Evolutionary conservation across 2,113 vertebrate genomes (phyloP), one percentile per base, ranked within the genome.

Genomic region (Tiliqua scincoides): DNA sequence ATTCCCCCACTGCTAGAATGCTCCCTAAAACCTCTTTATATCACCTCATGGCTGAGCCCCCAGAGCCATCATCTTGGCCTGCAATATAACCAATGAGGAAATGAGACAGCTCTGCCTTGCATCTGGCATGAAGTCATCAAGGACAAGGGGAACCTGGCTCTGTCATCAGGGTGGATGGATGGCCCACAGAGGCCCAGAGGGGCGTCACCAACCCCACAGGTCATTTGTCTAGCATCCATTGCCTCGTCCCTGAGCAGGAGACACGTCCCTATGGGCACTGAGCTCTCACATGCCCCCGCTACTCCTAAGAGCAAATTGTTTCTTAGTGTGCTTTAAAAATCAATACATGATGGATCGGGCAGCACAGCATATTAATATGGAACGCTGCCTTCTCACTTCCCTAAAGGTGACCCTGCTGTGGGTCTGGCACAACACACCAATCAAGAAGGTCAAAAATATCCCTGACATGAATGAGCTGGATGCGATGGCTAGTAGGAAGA

Each of bases 281-380:
- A 25, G 9, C 70, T 79, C 20, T 40, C n/a, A 48, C 35, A 62
- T 72, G 78, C 70, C 68, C 65, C 78, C 65, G 77, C 78, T 40
- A 74, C 78, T 86, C 78, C 5, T 23, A 30, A 67, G 59, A 80
- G 40, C 70, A 81, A 86, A 86, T 86, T 86, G 85, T 86, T 80
- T 80, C 85, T 52, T 40, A 14, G 59, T 43, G 59, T 35, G 61
- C 18, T 43, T 86, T 81, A 86, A 81, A 86, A 86, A 86, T 86
- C 85, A 35, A 86, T 86, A 81, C 59, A 54, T 86, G 85, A 86
- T 86, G 85, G 78, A 86, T 86, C 43, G 25, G 78, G 78, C 71
- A 74, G 70, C 17, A n/a, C 40, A 21, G 6, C 18, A 61, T 74
- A 81, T 86, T 81, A 80, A 86, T 86, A 86, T 81, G 85, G 85